Base-by-base conservation (phyloP, 30 jellyfish, hydroid and myxozoan genomes). In the Chrysaora quinquecirrha region DNA sequence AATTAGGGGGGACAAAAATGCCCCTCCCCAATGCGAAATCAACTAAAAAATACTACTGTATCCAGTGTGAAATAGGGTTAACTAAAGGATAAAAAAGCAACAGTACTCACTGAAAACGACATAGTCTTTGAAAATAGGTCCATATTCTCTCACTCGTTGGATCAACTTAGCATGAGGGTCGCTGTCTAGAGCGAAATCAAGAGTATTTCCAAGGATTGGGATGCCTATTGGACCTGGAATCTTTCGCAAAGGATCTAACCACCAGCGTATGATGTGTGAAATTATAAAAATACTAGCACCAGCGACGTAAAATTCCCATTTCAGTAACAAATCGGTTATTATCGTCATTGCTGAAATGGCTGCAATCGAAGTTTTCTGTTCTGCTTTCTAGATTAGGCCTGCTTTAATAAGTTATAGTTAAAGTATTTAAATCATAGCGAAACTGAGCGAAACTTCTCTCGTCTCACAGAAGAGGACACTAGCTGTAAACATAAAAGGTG, bases 121-220 rank as follows among this genome's bases (percentile, higher is more conserved):
- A 49, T 58, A 58, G 28, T 73, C 85, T 38, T 73, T 48, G 73
- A 30, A 73, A 22, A 73, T 73, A 12, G 48, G 48, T 9, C 85
- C 85, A 48, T 73, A 73, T 31, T 46, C 50, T 34, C 34, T 75
- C 28, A 35, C 76, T 3, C 47, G 27, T 23, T 54, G 54, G 9
- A 58, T 56, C 34, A 75, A 27, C 11, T 47, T 46, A n/a, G 30
- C 30, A 31, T 50, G 87, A 16, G 34, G 3, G 32, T 75, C 76
- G n/a, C 30, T 34, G 62, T 19, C 34, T 3, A 22, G 48, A 0
- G 74, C 29, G 63, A 43, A 78, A 32, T 62, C 81, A 12, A 78
- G 64, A 1, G 81, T 62, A 38, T 46, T 78, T 22, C 89, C 89
- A 78, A 78, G 61, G 52, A 78, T 24, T 35, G 89, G 81, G 24